Evolutionary conservation across 2,113 vertebrate species (phyloP), one percentile per base, ranked within the genome.

Genomic region (Columba livia): DNA sequence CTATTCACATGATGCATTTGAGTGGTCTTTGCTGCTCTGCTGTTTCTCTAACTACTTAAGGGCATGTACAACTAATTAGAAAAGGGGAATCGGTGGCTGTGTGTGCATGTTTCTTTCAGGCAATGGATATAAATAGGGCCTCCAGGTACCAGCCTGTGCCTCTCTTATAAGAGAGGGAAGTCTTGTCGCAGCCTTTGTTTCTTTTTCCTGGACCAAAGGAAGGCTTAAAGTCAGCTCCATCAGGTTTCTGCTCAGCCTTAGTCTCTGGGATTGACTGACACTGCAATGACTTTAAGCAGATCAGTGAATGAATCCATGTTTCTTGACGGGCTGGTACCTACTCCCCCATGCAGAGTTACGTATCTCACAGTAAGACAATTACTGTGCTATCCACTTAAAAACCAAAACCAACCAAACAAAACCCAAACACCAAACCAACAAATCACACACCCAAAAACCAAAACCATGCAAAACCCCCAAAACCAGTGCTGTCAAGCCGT

Each of bases 161-260:
- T 75, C 14, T 75, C 16, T 53, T 50, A 5, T 8, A 36, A 65
- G 24, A 67, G 7, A 23, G 11, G 12, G 10, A 75, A 72, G 15
- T 44, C 34, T 78, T 2, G 2, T 56, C 42, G 34, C 32, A 61
- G 44, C 3, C 36, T 66, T 11, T 34, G 9, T 29, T 84, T 47
- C 32, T 51, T 79, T 69, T 70, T 78, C 3, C 20, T 54, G 53
- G 51, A 21, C 38, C 16, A 15, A 75, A 73, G 48, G 31, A 71
- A 53, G n/a, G 13, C 19, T 80, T 48, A 31, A 32, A 8, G 5
- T 47, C 0, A 1, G 10, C 9, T 57, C 34, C 10, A 16, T 10
- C 12, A 29, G 29, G 23, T 60, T 78, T 90, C 77, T 85, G 20
- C 32, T 92, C 16, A 87, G 65, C 14, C 14, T 32, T 25, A 23